Evolutionary conservation across 1,140 invertebrate genomes (phyloP), one percentile per base, ranked within the genome.

Genomic region (Sweltsa coloradensis): DNA sequence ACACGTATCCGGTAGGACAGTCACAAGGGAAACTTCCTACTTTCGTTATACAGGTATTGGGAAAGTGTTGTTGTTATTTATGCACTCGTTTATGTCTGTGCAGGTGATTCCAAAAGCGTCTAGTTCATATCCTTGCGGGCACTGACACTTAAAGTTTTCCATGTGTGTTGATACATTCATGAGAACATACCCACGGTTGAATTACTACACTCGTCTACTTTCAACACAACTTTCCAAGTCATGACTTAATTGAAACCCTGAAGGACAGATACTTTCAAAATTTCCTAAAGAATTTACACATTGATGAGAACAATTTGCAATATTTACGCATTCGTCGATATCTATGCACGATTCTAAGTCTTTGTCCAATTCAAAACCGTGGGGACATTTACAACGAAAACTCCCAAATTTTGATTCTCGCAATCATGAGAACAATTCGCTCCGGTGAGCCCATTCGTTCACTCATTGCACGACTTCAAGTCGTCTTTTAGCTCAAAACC

Each of bases 381-480:
- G 58, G 31, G 60, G 57, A 54, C 70, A 72, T 27, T 59, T 52
- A 49, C 61, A 64, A 44, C 62, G 65, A 45, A 66, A 72, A 25
- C 65, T 64, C 4, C 72, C 75, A 13, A 68, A n/a, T n/a, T 57
- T 9, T 67, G 66, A 54, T 81, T 75, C 3, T 67, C 54, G 55
- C 79, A 81, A 4, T 64, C 56, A 50, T 79, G 73, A 1, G 57
- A 57, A 41, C 69, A 72, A 19, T 58, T 61, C 5, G 60, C 62
- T 9, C 24, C 25, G 18, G 14, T 52, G 5, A 60, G 51, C 51
- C 79, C 81, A 52, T 81, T 77, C 58, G 81, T 70, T 19, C 81
- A 63, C 54, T 78, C 69, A 50, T 69, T 64, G 51, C 74, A 79
- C 11, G 58, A 67, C 46, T 58, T 65, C 5, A 47, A 43, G 46